Evolutionary conservation across 2,888 invertebrate species (phyloP), one percentile per base, ranked within the genome.

Genomic region (Xanthostigma xanthostigma): DNA sequence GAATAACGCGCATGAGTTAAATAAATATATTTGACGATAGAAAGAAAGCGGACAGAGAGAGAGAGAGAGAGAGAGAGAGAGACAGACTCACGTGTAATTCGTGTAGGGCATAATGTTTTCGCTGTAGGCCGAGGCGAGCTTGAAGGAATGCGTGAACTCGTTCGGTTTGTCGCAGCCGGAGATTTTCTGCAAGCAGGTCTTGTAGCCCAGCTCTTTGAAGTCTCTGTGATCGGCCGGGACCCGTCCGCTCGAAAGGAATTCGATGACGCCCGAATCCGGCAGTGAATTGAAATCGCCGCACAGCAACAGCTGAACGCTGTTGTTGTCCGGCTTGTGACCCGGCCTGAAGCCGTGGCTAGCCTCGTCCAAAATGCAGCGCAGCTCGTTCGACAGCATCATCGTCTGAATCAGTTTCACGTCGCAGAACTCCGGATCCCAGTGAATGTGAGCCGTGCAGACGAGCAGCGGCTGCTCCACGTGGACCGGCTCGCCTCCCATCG

Each of bases 391-490:
- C 57, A 98, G 71, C 95, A 98, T 96, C 89, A 97, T 95, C 36
- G 95, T 94, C 71, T 98, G 98, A 55, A 99, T 95, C 43, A 99
- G 78, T 70, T 98, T 98, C 44, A 98, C 98, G 71, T 98, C 98
- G 67, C 96, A 95, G 71, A 86, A 97, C 72, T 98, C 96, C 0
- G 98, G 98, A 74, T 99, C 97, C 98, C 98, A 99, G 69, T 98
- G 97, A 59, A 98, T 93, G 71, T 98, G 98, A 36, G 97, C 96
- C 35, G 96, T 98, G 68, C 96, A 95, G 46, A 98, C 94, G 51
- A 97, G 73, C 52, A 98, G 75, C 14, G 91, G 90, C 64, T 91
- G 90, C 57, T 81, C 80, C 56, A 82, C 74, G 70, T 80, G 82
- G 53, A 78, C 78, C 56, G 81, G 76, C 63, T 92, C 89, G 9